phyloP scores from a whole-genome alignment of 2,113 vertebrate genomes.

The Hypocryptadius cinnamomeus region DNA sequence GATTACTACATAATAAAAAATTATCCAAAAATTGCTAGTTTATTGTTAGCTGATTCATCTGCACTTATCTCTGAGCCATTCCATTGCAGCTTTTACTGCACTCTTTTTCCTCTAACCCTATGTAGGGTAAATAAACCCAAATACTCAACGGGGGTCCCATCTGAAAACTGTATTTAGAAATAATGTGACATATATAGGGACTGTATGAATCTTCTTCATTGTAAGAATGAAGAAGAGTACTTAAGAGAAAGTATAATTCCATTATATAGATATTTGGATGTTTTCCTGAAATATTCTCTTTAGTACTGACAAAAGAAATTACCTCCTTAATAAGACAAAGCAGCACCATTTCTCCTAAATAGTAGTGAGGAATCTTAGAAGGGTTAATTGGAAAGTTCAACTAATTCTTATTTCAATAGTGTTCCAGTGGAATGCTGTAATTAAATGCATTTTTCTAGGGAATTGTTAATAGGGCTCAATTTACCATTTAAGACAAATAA shows the following conservation, averaged over 20 bases:
- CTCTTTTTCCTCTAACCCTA: background rate
- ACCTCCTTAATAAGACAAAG: background rate
- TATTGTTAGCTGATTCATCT: background rate
- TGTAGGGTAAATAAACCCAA: background rate
- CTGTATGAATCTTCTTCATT: background rate
- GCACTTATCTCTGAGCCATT: background rate
- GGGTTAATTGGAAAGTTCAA: constrained; percentile 42
- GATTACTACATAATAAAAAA: background rate
- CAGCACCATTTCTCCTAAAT: background rate
- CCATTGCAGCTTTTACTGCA: background rate
- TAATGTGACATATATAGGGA: background rate
- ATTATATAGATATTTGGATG: background rate
- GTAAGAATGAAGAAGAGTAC: background rate
- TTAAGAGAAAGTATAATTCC: background rate
- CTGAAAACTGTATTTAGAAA: background rate
- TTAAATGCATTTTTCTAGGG: constrained; percentile 34
- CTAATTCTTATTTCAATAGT: constrained; percentile 40
- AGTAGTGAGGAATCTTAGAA: constrained; percentile 1
- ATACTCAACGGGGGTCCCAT: background rate
- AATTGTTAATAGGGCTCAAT: constrained; percentile 3
- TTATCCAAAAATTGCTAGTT: background rate
- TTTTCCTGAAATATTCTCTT: background rate
- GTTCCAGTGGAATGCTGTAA: constrained; percentile 21
- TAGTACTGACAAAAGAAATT: background rate
- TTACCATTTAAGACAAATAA: constrained; percentile 26